Evolutionary conservation across 2,888 invertebrate species (phyloP).

Genomic region (Lissocephala sabroskyi): DNA sequence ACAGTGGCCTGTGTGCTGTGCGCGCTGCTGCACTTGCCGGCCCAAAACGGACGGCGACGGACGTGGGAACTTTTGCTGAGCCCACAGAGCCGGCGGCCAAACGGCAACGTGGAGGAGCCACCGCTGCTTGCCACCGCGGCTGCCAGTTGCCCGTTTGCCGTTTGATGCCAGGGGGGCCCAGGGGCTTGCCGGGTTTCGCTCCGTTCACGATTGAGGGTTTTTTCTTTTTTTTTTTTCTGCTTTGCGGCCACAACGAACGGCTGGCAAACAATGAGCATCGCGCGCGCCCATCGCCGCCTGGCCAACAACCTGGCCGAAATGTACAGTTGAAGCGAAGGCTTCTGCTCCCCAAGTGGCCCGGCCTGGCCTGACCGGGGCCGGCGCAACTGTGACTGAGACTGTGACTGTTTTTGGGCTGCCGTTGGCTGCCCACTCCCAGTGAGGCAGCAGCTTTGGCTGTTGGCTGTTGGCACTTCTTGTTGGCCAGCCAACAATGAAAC

Average conservation of each 20-base stretch:
- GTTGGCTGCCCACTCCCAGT: slow-evolving; percentile 47
- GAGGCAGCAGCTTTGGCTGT: slow-evolving; percentile 11
- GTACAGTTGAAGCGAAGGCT: slow-evolving; percentile 35
- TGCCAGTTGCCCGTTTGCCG: not conserved
- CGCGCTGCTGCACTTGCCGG: slow-evolving; percentile 29
- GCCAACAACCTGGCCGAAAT: slow-evolving; percentile 13
- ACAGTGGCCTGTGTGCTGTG: slow-evolving; percentile 29
- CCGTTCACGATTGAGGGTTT: slow-evolving; percentile 56
- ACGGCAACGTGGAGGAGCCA: not conserved
- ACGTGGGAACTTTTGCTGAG: slow-evolving; percentile 52
- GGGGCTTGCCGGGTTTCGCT: slow-evolving; percentile 35
- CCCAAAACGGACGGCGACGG: slow-evolving; percentile 11
- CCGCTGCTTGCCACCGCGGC: not conserved
- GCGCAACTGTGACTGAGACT: too few species aligned
- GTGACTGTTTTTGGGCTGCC: too few species aligned
- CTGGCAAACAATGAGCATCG: too few species aligned
- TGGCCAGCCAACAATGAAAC: slow-evolving; percentile 32
- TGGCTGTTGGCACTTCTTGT: slow-evolving; percentile 10
- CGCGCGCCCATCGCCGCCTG: slow-evolving; percentile 16
- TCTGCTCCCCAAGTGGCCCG: too few species aligned
- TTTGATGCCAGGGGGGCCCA: not conserved
- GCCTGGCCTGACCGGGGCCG: too few species aligned
- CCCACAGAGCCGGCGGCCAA: slow-evolving; percentile 4
- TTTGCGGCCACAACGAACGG: too few species aligned
- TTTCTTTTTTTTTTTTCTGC: too few species aligned